Percentiles rank a stretch among this genome's conserved stretches.
These are phyloP conservation scores for Spodoptera picta DNA, from an alignment of 2,888 invertebrate genomes.

Conservation along the genomic window DNA sequence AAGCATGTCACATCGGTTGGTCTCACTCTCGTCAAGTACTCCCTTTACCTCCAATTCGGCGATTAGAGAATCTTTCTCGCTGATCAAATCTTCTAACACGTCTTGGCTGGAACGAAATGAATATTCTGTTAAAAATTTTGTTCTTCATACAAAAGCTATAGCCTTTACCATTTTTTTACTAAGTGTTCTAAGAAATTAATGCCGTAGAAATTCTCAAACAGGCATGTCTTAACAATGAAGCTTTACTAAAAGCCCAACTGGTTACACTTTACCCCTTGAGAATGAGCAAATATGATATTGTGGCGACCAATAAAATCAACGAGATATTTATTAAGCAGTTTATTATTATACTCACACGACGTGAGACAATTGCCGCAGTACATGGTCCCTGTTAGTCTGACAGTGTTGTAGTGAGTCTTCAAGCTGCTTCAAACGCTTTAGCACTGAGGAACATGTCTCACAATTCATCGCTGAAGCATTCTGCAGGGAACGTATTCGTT, in stretches of 20 bases:
- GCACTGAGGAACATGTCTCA: slow-evolving; percentile 90
- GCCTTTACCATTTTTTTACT: no score
- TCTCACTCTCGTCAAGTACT: slow-evolving; percentile 90
- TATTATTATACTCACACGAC: slow-evolving; percentile 91
- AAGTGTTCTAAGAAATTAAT: no score
- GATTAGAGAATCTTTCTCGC: slow-evolving; percentile 96
- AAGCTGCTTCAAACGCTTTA: slow-evolving; percentile 90
- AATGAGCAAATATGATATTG: no score
- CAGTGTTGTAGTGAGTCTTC: slow-evolving; percentile 90
- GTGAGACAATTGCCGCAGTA: slow-evolving; percentile 93
- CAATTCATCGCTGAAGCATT: slow-evolving; percentile 91
- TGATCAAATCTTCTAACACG: slow-evolving; percentile 94
- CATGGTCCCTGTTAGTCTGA: slow-evolving; percentile 89
- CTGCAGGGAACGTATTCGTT: slow-evolving; percentile 91
- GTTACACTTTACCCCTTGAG: no score
- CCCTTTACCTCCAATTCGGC: slow-evolving; percentile 94
- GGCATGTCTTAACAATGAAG: no score
- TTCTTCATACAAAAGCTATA: no score
- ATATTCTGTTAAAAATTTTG: neutral
- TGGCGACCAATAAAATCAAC: no score
- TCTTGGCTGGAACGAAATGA: slow-evolving; percentile 90
- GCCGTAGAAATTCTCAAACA: no score
- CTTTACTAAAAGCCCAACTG: no score
- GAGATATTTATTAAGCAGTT: no score
- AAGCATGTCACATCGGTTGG: slow-evolving; percentile 91